Evolutionary conservation across 2,113 vertebrate species (phyloP).

Genomic region (Rousettus leschenaultii): DNA sequence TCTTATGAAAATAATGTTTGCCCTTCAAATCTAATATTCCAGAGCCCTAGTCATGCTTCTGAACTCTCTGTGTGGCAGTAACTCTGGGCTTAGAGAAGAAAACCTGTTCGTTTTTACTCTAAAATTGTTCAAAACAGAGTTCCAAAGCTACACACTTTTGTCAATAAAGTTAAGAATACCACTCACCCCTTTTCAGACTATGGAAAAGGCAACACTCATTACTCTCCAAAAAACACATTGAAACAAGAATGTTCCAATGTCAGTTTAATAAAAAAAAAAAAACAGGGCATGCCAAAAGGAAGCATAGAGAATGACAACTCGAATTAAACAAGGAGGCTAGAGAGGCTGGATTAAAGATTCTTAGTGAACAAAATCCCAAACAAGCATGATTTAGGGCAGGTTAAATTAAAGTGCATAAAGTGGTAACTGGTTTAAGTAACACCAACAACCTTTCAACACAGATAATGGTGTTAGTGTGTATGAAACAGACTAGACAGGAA

Average conservation of each 20-base stretch:
- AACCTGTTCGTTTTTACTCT: conserved; percentile 44
- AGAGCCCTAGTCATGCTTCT: not conserved
- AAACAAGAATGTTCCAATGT: conserved; percentile 66
- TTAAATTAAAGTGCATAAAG: conserved; percentile 71
- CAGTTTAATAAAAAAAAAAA: conserved; percentile 79
- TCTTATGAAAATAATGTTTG: not conserved
- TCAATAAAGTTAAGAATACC: conserved; percentile 63
- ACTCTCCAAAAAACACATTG: conserved; percentile 70
- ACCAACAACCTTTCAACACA: conserved; percentile 52
- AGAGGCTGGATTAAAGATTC: conserved; percentile 70
- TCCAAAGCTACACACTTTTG: conserved; percentile 31
- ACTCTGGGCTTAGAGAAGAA: not conserved
- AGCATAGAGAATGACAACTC: conserved; percentile 64
- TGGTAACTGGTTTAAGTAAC: conserved; percentile 47
- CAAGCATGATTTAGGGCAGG: conserved; percentile 64
- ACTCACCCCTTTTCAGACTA: conserved; percentile 10
- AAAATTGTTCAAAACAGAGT: not conserved
- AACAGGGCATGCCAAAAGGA: conserved; percentile 63
- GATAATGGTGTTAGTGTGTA: not conserved
- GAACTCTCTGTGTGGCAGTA: not conserved
- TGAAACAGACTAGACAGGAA: conserved; percentile 14
- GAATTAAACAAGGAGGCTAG: conserved; percentile 57
- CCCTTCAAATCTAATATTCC: not conserved
- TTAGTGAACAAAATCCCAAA: conserved; percentile 49
- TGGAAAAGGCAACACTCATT: conserved; percentile 56